A percentile compares a stretch with the other conserved stretches of the same genome.
Conservation (phyloP, 2,113 vertebrate species). For the Addax nasomaculatus region DNA sequence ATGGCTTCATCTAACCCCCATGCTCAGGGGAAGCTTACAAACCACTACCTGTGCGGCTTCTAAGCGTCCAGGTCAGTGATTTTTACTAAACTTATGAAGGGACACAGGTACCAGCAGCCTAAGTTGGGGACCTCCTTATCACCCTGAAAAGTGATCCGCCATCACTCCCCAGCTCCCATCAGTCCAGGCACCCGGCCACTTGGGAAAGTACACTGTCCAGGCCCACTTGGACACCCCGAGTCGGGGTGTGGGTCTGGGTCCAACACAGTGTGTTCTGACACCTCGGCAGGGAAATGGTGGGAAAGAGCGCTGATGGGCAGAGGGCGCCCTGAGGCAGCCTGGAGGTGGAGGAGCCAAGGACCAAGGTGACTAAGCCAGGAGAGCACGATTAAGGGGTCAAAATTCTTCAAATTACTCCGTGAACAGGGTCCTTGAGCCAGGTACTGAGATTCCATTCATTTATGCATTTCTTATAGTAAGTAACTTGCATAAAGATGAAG, state of each 20-base stretch:
- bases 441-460: rapidly evolving
- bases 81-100: rapidly evolving
- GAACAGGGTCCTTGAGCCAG: neutral
- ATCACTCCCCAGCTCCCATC: rapidly evolving
- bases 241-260: rapidly evolving
- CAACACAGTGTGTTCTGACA: rapidly evolving
- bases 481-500: neutral
- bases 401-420: neutral
- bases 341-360: rapidly evolving
- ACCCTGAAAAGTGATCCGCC: too few relatives aligned
- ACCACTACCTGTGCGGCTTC: rapidly evolving
- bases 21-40: rapidly evolving
- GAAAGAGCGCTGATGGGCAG: rapidly evolving
- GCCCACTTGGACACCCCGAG: neutral
- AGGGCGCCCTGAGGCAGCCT: rapidly evolving
- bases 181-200: rapidly evolving
- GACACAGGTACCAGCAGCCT: rapidly evolving
- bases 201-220: too few relatives aligned
- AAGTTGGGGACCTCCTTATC: rapidly evolving
- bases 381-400: rapidly evolving
- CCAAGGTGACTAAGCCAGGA: rapidly evolving
- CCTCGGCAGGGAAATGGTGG: rapidly evolving
- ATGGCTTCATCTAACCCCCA: rapidly evolving
- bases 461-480: rapidly evolving
- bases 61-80: rapidly evolving